phyloP scores from a whole-genome alignment of 2,797 vertebrate genomes.

The Gallinago stenura region DNA sequence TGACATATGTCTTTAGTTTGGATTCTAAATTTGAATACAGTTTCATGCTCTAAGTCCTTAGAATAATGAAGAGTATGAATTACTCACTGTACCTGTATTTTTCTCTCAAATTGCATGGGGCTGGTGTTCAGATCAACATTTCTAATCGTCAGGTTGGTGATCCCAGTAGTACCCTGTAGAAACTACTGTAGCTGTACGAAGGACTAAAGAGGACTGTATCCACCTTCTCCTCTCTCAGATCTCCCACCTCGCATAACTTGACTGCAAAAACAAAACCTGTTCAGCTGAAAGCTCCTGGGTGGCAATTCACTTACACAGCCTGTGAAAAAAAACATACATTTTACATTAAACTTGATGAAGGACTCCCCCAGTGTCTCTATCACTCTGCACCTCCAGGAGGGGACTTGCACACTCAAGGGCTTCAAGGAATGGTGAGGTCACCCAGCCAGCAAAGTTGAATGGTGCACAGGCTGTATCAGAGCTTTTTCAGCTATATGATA shows the following conservation, averaged over 20 bases:
- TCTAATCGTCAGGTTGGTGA: neutral
- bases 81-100: neutral
- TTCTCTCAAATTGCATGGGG: neutral
- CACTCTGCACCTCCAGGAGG: neutral
- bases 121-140: neutral
- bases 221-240: neutral
- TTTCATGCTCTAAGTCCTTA: neutral
- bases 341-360: neutral
- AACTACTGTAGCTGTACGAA: neutral
- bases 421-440: neutral
- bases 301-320: neutral
- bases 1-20: neutral
- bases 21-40: neutral
- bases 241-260: neutral
- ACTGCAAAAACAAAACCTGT: neutral
- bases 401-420: neutral
- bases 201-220: neutral
- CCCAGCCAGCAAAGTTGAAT: neutral
- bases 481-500: neutral
- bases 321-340: neutral
- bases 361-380: neutral
- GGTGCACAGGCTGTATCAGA: neutral
- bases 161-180: neutral
- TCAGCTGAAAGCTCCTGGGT: neutral
- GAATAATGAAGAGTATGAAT: neutral